Evolutionary conservation across 2,888 invertebrate species (phyloP).

Genomic region (Xylota segnis): DNA sequence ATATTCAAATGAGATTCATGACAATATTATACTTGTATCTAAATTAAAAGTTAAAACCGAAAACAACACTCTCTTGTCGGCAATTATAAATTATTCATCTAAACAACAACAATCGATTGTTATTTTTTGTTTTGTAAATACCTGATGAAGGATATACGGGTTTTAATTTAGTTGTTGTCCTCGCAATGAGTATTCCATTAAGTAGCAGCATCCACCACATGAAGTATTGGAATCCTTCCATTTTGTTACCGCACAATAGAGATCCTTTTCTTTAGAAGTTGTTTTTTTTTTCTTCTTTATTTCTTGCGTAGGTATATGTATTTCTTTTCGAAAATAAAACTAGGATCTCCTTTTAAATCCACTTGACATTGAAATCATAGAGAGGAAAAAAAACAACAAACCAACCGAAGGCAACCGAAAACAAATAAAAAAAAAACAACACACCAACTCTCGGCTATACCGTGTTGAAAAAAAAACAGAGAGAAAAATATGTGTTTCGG

Average conservation of each 20-base stretch:
- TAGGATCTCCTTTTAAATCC: slow-evolving; percentile 40
- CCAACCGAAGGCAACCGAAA: no score
- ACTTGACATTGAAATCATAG: slow-evolving; percentile 70
- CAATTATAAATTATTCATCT: slow-evolving; percentile 40
- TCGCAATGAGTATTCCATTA: slow-evolving; percentile 81
- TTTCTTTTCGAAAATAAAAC: slow-evolving; percentile 7
- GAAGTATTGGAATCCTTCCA: slow-evolving; percentile 82
- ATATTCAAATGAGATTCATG: slow-evolving; percentile 19
- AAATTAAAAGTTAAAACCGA: slow-evolving; percentile 31
- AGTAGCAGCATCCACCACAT: slow-evolving; percentile 82
- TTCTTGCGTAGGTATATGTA: slow-evolving; percentile 13
- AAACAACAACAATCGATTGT: slow-evolving; percentile 24
- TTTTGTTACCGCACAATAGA: slow-evolving; percentile 72
- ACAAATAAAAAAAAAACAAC: neutral
- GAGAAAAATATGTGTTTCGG: neutral
- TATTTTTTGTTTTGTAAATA: slow-evolving; percentile 17
- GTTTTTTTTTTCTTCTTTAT: slow-evolving; percentile 7
- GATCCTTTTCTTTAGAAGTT: slow-evolving; percentile 6
- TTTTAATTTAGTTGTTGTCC: slow-evolving; percentile 64
- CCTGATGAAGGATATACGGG: slow-evolving; percentile 47
- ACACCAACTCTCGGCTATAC: slow-evolving; percentile 1
- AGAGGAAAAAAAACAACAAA: slow-evolving; percentile 26
- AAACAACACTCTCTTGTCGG: slow-evolving; percentile 2
- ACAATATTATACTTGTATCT: neutral
- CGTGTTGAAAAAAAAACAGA: neutral